These are phyloP conservation scores for Crotalus helleri DNA, from an alignment of 2,113 vertebrate genomes.

Conservation along the genomic window DNA sequence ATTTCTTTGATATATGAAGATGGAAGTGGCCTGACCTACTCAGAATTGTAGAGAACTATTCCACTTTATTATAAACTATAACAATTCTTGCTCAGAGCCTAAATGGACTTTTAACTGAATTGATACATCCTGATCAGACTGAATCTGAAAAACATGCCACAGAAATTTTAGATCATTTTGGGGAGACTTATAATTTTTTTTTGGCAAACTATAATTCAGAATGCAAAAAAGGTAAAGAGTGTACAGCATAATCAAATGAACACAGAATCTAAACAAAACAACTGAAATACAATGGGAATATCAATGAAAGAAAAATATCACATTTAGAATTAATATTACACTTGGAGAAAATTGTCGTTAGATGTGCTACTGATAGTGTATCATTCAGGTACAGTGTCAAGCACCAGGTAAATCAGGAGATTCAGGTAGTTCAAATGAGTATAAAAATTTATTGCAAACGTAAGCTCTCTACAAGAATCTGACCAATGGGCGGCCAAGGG, in stretches of 20 bases:
- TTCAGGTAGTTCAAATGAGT: neutral
- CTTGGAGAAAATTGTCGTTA: neutral
- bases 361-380: neutral
- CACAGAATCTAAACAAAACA: neutral
- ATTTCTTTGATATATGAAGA: neutral
- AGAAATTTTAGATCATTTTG: neutral
- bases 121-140: neutral
- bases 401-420: neutral
- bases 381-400: neutral
- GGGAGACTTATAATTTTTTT: neutral
- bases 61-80: neutral
- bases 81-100: neutral
- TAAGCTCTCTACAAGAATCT: neutral
- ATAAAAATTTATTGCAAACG: neutral
- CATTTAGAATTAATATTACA: neutral
- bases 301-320: neutral
- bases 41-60: neutral
- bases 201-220: neutral
- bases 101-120: neutral
- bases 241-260: neutral
- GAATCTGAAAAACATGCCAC: neutral
- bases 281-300: neutral
- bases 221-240: neutral
- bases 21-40: neutral
- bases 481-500: neutral